Percentiles rank a stretch among this genome's conserved stretches.
phyloP scores from a whole-genome alignment of 2,888 invertebrate genomes.

The Serripes groenlandicus region DNA sequence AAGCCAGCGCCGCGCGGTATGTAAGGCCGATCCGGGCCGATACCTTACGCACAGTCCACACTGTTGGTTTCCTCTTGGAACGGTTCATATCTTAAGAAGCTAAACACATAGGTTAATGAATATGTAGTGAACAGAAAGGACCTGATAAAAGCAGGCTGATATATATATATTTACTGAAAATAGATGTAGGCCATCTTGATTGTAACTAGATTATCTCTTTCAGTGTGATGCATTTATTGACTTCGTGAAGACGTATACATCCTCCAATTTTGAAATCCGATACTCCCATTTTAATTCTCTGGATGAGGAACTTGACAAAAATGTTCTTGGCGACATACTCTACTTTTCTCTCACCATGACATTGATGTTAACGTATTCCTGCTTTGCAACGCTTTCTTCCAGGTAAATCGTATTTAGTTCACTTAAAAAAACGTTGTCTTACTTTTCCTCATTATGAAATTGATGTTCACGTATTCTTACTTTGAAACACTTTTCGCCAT shows the following conservation, averaged over 20 bases:
- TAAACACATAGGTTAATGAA: too few relatives aligned
- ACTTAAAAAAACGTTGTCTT: too few relatives aligned
- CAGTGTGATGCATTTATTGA: conserved; percentile 12
- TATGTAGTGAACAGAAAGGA: neutral
- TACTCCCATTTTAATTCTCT: conserved; percentile 53
- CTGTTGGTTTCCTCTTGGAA: too few relatives aligned
- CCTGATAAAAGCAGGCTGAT: neutral
- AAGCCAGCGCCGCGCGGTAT: too few relatives aligned
- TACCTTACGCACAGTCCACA: too few relatives aligned
- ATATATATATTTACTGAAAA: neutral
- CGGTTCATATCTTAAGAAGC: too few relatives aligned
- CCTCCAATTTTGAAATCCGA: conserved; percentile 40
- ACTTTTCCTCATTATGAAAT: too few relatives aligned
- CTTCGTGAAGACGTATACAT: conserved; percentile 7
- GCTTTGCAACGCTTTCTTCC: conserved; percentile 43
- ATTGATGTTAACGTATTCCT: conserved; percentile 64
- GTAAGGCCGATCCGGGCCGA: too few relatives aligned
- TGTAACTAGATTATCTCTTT: neutral
- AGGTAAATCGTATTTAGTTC: too few relatives aligned
- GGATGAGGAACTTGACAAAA: conserved; percentile 57
- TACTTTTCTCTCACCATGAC: conserved; percentile 62
- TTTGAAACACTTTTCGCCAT: too few relatives aligned
- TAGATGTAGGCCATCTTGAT: neutral
- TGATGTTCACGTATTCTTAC: too few relatives aligned
- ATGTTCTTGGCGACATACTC: conserved; percentile 55